phyloP scores from a whole-genome alignment of 1,140 invertebrate genomes.

The Drosophila chauvacae region DNA sequence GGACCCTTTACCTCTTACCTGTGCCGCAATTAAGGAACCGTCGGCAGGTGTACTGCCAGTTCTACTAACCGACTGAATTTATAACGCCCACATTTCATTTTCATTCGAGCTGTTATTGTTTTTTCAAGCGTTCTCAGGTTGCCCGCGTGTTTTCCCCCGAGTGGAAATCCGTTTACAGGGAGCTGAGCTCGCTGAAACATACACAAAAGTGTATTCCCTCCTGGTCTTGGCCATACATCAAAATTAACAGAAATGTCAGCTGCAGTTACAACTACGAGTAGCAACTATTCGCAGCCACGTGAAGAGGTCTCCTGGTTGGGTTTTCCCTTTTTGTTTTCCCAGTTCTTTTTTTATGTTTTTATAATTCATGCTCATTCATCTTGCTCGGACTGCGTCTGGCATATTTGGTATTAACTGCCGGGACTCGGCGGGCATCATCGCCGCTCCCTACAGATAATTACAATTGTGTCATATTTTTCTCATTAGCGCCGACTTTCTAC shows the following conservation, averaged over 20 bases:
- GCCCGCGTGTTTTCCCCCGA: constrained; percentile 37
- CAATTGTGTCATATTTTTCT: constrained; percentile 83
- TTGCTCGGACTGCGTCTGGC: constrained; percentile 64
- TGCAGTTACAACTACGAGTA: constrained; percentile 70
- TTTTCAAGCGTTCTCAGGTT: constrained; percentile 61
- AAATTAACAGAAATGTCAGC: constrained; percentile 82
- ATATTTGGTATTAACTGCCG: constrained; percentile 73
- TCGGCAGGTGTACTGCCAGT: constrained; percentile 59
- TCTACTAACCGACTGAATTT: constrained; percentile 54
- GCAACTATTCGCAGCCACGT: constrained; percentile 62
- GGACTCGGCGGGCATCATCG: constrained; percentile 36
- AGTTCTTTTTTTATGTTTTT: constrained; percentile 75
- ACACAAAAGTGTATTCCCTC: constrained; percentile 29
- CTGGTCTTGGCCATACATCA: constrained; percentile 67
- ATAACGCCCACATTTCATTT: constrained; percentile 71
- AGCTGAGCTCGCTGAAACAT: constrained; percentile 22
- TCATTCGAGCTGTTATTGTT: constrained; percentile 65
- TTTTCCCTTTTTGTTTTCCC: constrained; percentile 27
- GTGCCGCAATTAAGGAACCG: constrained; percentile 63
- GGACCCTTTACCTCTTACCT: constrained; percentile 28
- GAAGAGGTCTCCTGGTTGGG: constrained; percentile 47
- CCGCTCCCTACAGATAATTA: constrained; percentile 72
- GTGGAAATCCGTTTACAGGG: constrained; percentile 65
- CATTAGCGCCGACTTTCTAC: constrained; percentile 74
- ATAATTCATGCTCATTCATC: constrained; percentile 83